Conservation (phyloP, 2,888 invertebrate species). For the Morpho achilles region DNA sequence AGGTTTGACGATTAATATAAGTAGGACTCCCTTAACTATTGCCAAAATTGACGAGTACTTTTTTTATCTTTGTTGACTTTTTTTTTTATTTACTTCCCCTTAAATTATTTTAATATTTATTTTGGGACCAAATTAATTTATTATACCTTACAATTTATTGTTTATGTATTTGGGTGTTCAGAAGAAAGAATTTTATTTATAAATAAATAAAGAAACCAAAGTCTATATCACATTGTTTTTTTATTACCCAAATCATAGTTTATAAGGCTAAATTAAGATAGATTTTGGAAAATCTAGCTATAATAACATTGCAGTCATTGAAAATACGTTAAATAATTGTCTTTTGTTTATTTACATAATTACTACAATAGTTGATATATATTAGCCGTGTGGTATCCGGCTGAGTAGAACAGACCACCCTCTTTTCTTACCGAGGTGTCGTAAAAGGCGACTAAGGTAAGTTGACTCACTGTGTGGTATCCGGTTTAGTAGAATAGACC, state of each 20-base stretch:
- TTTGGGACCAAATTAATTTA: conserved; percentile 80
- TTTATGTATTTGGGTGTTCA: conserved; percentile 74
- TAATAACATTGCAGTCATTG: too few relatives aligned
- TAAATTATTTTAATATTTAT: conserved; percentile 75
- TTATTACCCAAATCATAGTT: conserved; percentile 32
- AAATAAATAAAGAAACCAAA: conserved; percentile 78
- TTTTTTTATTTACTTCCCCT: conserved; percentile 62
- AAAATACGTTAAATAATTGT: too few relatives aligned
- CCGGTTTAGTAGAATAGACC: too few relatives aligned
- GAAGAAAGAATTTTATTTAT: conserved; percentile 73
- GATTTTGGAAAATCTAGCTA: too few relatives aligned
- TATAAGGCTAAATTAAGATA: too few relatives aligned
- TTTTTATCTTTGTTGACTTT: conserved; percentile 66
- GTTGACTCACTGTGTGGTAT: too few relatives aligned
- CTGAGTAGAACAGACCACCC: too few relatives aligned
- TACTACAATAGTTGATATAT: too few relatives aligned
- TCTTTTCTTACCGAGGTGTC: too few relatives aligned
- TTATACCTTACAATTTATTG: conserved; percentile 63
- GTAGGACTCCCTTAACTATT: conserved; percentile 71
- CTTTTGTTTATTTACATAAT: too few relatives aligned
- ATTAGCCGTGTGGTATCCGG: too few relatives aligned
- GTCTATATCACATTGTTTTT: conserved; percentile 70
- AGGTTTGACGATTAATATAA: conserved; percentile 64
- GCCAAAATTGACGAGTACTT: conserved; percentile 77
- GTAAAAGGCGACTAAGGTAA: too few relatives aligned